These are phyloP conservation scores for Boloria euphrosyne DNA, from an alignment of 2,888 invertebrate species.

Conservation along the genomic window DNA sequence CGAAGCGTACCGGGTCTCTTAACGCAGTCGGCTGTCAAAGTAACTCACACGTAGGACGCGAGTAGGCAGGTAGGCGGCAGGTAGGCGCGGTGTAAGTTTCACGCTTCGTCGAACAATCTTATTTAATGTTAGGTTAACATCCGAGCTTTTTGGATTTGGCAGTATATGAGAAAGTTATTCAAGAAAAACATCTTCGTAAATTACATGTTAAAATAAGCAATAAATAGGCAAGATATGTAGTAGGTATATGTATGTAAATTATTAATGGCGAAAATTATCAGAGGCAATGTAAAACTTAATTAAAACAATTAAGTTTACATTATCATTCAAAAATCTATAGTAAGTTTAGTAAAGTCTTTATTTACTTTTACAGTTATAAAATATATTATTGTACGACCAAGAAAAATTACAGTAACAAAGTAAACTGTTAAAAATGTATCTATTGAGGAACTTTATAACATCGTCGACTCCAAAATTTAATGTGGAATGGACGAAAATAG, in stretches of 20 bases:
- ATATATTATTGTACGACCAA: too few species aligned
- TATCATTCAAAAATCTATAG: too few species aligned
- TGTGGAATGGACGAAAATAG: too few species aligned
- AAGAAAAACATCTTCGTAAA: too few species aligned
- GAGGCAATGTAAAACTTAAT: too few species aligned
- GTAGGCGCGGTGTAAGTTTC: slow-evolving; percentile 45
- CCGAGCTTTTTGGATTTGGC: slow-evolving; percentile 18
- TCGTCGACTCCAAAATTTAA: too few species aligned
- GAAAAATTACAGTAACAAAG: background rate
- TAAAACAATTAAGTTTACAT: too few species aligned
- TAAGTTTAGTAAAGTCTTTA: too few species aligned
- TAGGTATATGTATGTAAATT: too few species aligned
- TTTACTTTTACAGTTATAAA: background rate
- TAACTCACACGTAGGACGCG: slow-evolving; percentile 49
- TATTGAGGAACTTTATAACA: background rate
- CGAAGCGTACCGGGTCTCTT: slow-evolving; percentile 31
- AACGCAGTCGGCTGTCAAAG: slow-evolving; percentile 54
- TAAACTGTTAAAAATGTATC: background rate
- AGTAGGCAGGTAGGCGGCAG: slow-evolving; percentile 24
- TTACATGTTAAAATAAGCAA: too few species aligned
- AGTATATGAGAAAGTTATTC: slow-evolving; percentile 1
- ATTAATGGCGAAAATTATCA: too few species aligned
- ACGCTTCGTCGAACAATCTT: slow-evolving; percentile 41
- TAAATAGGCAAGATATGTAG: too few species aligned
- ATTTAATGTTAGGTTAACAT: slow-evolving; percentile 12